Base-by-base conservation (phyloP, 2,888 invertebrate species). In the Lycia hirtaria region DNA sequence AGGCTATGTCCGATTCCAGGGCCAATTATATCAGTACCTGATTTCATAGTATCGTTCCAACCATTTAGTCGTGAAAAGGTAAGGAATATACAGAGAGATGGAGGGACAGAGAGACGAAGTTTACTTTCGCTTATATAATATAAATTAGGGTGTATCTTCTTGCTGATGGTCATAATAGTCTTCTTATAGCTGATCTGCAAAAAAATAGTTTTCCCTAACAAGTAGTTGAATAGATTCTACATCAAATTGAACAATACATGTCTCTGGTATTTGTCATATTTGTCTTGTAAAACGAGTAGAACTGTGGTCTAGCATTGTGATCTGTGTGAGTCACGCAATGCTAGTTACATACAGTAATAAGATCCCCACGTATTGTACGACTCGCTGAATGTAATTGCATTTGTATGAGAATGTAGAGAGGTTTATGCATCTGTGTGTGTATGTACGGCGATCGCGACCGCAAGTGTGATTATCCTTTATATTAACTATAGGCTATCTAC, bases 311-410 rank as follows among this genome's bases (percentile, higher is more conserved):
- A 56, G 59, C 61, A 64, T 65, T 54, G 62, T 68, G 58, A 60
- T 66, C 61, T 43, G 45, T 60, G 58, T 71, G 73, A 72, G 65
- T 71, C 72, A 75, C 66, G 58, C 49, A 62, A 62, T 62, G 48
- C 35, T 37, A 26, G 52, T 32, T 62, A 51, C 59, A 61, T 62
- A 51, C 59, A 61, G 64, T 57, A 64, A 73, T 48, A 33, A 47
- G 63, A 73, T 62, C 45, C 51, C 53, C 30, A 26, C 47, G 41
- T 50, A 54, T 57, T 54, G 30, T 12, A 41, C 48, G 45, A 38
- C 52, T 49, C 26, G 56, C 10, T 37, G 24, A 12, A 48, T 17
- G 19, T 49, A 35, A 15, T 30, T 7, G 10, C 7, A 17, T 24
- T 3, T 50, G 32, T 2, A 12, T 40, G 14, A 15, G n/a, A 30